A percentile compares a stretch with the other conserved stretches of the same genome.
phyloP scores from a whole-genome alignment of 2,888 invertebrate species.

The Caenorhabditis afra region DNA sequence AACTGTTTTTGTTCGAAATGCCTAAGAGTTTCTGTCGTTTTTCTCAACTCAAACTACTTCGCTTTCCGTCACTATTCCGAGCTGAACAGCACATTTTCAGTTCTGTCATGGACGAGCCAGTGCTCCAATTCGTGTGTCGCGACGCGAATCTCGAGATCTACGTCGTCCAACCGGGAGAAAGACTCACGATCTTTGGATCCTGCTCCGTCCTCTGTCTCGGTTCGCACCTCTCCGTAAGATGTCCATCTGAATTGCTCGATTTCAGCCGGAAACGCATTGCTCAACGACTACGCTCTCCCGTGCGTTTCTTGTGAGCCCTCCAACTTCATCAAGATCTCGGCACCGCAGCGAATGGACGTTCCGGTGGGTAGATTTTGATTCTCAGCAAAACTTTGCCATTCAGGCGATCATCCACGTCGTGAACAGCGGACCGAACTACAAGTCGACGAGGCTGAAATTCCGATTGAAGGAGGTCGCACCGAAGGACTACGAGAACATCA shows the following conservation, averaged over 20 bases:
- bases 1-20: too few relatives aligned
- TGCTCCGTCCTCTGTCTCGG: conserved; percentile 51
- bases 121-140: conserved; percentile 33
- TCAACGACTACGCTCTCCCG: conserved; percentile 47
- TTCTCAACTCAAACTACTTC: too few relatives aligned
- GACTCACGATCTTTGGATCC: conserved; percentile 51
- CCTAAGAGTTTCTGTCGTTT: too few relatives aligned
- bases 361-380: conserved; percentile 33
- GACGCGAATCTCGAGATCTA: conserved; percentile 37
- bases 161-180: conserved; percentile 46
- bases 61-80: too few relatives aligned
- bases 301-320: conserved; percentile 33
- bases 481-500: conserved; percentile 27
- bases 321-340: conserved; percentile 44
- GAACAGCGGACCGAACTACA: conserved; percentile 18
- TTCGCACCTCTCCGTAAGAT: not conserved
- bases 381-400: conserved; percentile 1
- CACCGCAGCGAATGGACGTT: conserved; percentile 47
- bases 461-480: conserved; percentile 50
- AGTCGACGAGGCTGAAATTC: conserved; percentile 38
- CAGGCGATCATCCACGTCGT: conserved; percentile 41
- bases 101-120: conserved; percentile 24
- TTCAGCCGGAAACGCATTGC: conserved; percentile 46
- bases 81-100: too few relatives aligned
- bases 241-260: not conserved